Conservation (phyloP, 1,140 invertebrate genomes). For the Sipha flava region DNA sequence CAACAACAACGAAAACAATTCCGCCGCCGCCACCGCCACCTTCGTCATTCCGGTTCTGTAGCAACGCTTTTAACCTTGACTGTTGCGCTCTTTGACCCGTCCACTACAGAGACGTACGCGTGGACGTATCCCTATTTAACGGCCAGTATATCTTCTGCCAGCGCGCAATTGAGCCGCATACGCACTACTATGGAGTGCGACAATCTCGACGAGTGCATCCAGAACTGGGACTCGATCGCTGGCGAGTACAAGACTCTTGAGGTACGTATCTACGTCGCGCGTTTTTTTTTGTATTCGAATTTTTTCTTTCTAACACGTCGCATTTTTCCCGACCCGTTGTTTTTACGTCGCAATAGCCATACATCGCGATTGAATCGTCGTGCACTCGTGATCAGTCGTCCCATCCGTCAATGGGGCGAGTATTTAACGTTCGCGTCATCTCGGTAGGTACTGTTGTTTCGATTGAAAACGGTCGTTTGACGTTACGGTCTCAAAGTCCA, state of each 20-base stretch:
- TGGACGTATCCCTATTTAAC: not conserved
- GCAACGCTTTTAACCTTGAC: constrained; percentile 21
- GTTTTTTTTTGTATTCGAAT: too few relatives aligned
- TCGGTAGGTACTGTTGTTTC: too few relatives aligned
- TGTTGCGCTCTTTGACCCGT: not conserved
- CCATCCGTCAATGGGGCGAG: too few relatives aligned
- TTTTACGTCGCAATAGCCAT: too few relatives aligned
- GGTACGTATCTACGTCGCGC: constrained; percentile 47
- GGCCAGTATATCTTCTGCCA: not conserved
- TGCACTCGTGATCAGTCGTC: too few relatives aligned
- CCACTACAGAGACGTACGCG: not conserved
- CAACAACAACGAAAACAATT: not conserved
- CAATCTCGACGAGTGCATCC: constrained; percentile 52
- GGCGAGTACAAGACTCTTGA: constrained; percentile 65
- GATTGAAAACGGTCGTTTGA: too few relatives aligned
- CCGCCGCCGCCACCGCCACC: not conserved
- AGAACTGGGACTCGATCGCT: constrained; percentile 71
- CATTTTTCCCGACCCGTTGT: too few relatives aligned
- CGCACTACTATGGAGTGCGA: constrained; percentile 31
- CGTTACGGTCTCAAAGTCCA: too few relatives aligned
- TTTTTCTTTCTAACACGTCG: too few relatives aligned
- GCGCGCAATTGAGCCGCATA: not conserved
- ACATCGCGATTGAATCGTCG: too few relatives aligned
- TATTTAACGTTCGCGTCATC: too few relatives aligned
- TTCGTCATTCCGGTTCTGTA: not conserved